phyloP scores from a whole-genome alignment of 1,140 invertebrate species.

The Drosophila jambulina region DNA sequence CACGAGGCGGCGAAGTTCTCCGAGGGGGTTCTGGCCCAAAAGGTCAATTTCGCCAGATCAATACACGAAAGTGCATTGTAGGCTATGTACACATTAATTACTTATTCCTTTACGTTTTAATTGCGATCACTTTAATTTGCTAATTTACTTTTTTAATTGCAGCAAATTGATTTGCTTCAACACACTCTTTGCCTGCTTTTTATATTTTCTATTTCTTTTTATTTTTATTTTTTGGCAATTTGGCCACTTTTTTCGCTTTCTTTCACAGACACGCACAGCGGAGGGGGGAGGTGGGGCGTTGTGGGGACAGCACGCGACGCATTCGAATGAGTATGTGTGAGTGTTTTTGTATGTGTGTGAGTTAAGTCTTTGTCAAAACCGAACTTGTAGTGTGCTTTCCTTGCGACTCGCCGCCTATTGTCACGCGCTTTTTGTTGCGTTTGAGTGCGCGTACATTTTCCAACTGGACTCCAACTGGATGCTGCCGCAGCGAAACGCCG shows the following conservation, averaged over 20 bases:
- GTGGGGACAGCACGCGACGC: conserved; percentile 63
- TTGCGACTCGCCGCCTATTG: conserved; percentile 52
- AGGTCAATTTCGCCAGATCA: conserved; percentile 44
- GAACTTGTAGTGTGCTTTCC: conserved; percentile 35
- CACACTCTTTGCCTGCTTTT: conserved; percentile 10
- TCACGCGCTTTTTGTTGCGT: conserved; percentile 75
- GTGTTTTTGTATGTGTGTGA: conserved; percentile 15
- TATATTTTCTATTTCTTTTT: conserved; percentile 9
- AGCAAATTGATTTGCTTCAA: conserved; percentile 17
- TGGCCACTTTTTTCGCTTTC: conserved; percentile 25
- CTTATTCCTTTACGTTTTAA: conserved; percentile 5
- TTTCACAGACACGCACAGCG: conserved; percentile 61
- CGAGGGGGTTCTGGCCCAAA: conserved; percentile 23
- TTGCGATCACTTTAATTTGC: conserved; percentile 3
- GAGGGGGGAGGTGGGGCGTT: conserved; percentile 30
- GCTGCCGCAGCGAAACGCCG: conserved; percentile 45
- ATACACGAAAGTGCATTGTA: conserved; percentile 20
- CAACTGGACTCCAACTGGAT: conserved; percentile 83
- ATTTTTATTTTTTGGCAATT: conserved; percentile 44
- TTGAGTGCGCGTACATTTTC: conserved; percentile 79
- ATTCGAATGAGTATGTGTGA: conserved; percentile 36
- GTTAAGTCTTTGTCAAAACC: conserved; percentile 25
- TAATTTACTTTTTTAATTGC: conserved; percentile 30
- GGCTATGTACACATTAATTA: conserved; percentile 23
- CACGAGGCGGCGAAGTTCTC: neutral